Conservation (phyloP, 2,888 invertebrate genomes). For the Rhorus exstirpatorius region DNA sequence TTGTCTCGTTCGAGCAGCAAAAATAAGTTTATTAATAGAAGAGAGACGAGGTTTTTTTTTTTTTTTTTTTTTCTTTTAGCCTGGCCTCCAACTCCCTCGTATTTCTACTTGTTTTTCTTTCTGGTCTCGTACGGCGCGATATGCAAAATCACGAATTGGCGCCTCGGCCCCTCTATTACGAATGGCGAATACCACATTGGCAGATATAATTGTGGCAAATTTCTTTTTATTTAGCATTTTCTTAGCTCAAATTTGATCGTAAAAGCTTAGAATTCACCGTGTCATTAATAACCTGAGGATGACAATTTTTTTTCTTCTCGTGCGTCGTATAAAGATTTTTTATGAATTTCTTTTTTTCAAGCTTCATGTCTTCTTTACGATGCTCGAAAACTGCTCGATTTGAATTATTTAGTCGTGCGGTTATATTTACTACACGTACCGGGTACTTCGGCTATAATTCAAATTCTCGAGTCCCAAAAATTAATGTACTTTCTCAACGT, state of each 20-base stretch:
- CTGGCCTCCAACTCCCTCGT: conserved; percentile 46
- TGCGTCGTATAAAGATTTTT: conserved; percentile 6
- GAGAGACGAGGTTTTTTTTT: conserved; percentile 47
- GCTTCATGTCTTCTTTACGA: not conserved
- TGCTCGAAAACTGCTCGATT: not conserved
- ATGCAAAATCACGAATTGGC: conserved; percentile 54
- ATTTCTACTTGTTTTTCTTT: conserved; percentile 53
- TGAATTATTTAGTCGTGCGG: not conserved
- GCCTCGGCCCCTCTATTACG: conserved; percentile 34
- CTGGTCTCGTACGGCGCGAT: conserved; percentile 58
- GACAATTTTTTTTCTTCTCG: conserved; percentile 16
- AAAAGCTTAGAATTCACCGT: conserved; percentile 10
- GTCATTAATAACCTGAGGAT: not conserved
- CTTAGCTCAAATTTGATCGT: conserved; percentile 17
- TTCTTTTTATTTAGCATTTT: not conserved
- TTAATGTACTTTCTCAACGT: not conserved
- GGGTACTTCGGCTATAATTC: not conserved
- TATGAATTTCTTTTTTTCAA: not conserved
- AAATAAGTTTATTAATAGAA: conserved; percentile 69
- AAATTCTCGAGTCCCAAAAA: not conserved
- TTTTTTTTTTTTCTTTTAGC: conserved; percentile 21
- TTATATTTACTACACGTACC: not conserved
- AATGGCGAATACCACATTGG: conserved; percentile 17
- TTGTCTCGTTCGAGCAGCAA: conserved; percentile 55
- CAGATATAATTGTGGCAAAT: conserved; percentile 15